Percentiles rank a stretch among this genome's conserved stretches.
Conservation (phyloP, 2,888 invertebrate species). For the Ophion obscuratus region DNA sequence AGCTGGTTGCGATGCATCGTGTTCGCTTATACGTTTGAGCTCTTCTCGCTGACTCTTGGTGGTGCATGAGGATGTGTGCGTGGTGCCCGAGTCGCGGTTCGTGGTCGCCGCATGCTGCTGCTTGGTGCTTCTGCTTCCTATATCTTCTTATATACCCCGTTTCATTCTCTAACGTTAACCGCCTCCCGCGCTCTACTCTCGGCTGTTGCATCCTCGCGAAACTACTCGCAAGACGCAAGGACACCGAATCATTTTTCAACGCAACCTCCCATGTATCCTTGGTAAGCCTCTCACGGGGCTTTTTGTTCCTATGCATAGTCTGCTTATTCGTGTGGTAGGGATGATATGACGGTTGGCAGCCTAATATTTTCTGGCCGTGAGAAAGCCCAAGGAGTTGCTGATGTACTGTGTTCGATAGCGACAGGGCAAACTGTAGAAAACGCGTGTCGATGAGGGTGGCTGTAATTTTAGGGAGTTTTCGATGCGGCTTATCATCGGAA, state of each 20-base stretch:
- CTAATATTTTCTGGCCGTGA: too few relatives aligned
- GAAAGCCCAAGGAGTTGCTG: neutral
- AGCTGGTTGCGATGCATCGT: constrained; percentile 49
- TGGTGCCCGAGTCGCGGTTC: constrained; percentile 58
- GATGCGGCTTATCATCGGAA: too few relatives aligned
- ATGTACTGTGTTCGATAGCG: neutral
- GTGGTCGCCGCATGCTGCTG: constrained; percentile 63
- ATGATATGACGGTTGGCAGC: too few relatives aligned
- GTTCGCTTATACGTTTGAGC: constrained; percentile 49
- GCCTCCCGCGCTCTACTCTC: constrained; percentile 62
- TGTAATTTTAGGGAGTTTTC: neutral
- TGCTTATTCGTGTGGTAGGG: neutral
- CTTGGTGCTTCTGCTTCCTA: constrained; percentile 56
- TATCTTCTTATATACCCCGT: constrained; percentile 57
- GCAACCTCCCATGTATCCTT: neutral
- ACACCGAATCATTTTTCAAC: neutral
- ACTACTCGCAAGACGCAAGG: constrained; percentile 26
- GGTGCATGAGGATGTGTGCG: constrained; percentile 49
- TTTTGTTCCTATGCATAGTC: neutral
- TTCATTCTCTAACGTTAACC: constrained; percentile 62
- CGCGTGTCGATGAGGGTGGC: neutral
- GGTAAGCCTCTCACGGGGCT: neutral
- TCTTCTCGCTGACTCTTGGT: constrained; percentile 30
- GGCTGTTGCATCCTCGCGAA: constrained; percentile 27
- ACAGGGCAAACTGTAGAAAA: neutral